Conservation (phyloP, 2,888 invertebrate species). For the Mellilla xanthometata region DNA sequence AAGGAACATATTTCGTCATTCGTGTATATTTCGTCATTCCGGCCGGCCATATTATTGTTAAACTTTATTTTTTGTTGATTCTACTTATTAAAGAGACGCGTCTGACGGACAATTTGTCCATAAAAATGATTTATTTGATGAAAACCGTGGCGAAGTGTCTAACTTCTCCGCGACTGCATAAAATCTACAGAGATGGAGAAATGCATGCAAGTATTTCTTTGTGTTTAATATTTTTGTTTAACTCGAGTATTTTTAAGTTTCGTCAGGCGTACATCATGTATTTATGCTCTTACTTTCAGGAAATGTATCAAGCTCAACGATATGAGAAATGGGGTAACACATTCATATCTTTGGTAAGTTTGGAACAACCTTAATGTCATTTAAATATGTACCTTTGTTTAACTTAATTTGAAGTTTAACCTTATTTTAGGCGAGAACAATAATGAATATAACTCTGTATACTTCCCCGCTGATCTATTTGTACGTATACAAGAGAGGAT, state of each 20-base stretch:
- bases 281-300: slow-evolving; percentile 38
- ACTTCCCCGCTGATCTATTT: slow-evolving; percentile 89
- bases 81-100: too few relatives aligned
- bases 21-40: too few relatives aligned
- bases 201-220: slow-evolving; percentile 57
- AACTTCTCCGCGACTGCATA: slow-evolving; percentile 87
- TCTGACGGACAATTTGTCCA: too few relatives aligned
- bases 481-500: slow-evolving; percentile 85
- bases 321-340: slow-evolving; percentile 89
- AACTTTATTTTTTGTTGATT: too few relatives aligned
- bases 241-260: too few relatives aligned
- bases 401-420: neutral
- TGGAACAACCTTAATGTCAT: neutral
- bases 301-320: slow-evolving; percentile 85
- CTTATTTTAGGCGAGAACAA: slow-evolving; percentile 56
- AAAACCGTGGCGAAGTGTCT: slow-evolving; percentile 84
- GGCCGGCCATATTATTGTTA: too few relatives aligned
- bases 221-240: too few relatives aligned
- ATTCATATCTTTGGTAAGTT: slow-evolving; percentile 85
- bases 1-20: too few relatives aligned
- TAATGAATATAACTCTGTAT: slow-evolving; percentile 88
- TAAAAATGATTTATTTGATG: slow-evolving; percentile 46
- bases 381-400: neutral
- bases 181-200: slow-evolving; percentile 85
- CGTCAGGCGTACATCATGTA: too few relatives aligned